Conservation (phyloP, 2,797 vertebrate species). For the Sebastes reedi region DNA sequence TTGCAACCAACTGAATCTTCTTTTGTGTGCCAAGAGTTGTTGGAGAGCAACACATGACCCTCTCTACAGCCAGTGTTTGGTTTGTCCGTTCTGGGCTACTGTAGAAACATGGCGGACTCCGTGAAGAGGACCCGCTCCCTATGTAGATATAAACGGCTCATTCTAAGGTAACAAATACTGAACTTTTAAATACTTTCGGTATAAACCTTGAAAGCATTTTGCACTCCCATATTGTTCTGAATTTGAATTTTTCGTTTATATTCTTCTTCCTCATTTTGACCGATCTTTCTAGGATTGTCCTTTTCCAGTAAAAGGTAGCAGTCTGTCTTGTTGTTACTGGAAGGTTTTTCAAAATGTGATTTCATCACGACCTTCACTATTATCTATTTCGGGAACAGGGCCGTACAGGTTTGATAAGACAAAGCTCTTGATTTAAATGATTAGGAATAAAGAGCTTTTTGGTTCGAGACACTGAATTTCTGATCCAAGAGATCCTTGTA, state of each 20-base stretch:
- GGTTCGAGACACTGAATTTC: neutral
- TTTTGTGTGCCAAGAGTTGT: too few relatives aligned
- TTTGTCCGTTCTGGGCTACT: too few relatives aligned
- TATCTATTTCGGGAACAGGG: too few relatives aligned
- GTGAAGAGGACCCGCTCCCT: too few relatives aligned
- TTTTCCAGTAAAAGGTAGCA: neutral
- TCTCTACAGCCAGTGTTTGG: too few relatives aligned
- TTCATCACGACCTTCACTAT: neutral
- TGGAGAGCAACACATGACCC: too few relatives aligned
- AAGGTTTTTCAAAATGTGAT: neutral
- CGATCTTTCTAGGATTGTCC: neutral
- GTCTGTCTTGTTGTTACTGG: neutral
- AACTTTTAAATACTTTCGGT: neutral
- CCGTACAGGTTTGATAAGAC: neutral
- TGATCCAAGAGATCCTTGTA: neutral
- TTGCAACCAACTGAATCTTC: too few relatives aligned
- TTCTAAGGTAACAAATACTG: neutral
- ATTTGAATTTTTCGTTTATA: neutral
- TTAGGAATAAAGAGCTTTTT: neutral
- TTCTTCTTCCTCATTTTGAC: neutral
- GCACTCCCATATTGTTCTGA: neutral
- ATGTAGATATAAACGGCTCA: too few relatives aligned
- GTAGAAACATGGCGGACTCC: too few relatives aligned
- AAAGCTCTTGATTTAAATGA: neutral
- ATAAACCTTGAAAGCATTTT: neutral